Conservation (phyloP, 2,797 vertebrate species). For the Petrocephalus sullivani region DNA sequence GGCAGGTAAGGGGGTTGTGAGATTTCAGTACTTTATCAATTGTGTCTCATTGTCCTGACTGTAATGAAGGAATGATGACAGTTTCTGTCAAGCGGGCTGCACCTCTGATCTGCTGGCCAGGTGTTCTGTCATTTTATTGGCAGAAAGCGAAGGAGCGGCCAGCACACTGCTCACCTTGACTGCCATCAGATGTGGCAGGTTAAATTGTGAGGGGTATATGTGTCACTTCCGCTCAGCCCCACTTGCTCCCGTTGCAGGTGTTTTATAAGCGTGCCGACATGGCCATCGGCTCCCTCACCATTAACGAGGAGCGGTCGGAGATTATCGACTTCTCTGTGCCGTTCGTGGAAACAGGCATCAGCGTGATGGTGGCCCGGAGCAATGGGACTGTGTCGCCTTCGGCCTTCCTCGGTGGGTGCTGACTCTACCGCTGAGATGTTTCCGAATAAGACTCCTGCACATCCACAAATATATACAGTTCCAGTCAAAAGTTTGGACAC, state of each 20-base stretch:
- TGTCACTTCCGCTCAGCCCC: not conserved
- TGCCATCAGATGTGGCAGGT: not conserved
- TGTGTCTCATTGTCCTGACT: not conserved
- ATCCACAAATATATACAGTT: not conserved
- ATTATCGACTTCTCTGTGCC: conserved; percentile 97
- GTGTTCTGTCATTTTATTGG: not conserved
- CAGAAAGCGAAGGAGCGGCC: not conserved
- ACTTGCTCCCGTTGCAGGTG: conserved; percentile 62
- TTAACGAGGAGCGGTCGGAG: conserved; percentile 95
- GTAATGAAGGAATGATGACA: not conserved
- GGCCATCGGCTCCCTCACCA: conserved; percentile 97
- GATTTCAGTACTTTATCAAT: not conserved
- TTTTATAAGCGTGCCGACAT: conserved; percentile 92
- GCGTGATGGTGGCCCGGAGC: conserved; percentile 94
- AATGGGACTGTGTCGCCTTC: conserved; percentile 95
- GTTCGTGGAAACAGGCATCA: conserved; percentile 96
- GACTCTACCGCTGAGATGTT: not conserved
- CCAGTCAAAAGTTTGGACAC: not conserved
- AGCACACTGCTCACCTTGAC: not conserved
- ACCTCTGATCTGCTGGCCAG: not conserved
- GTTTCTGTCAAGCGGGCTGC: not conserved
- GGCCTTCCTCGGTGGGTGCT: conserved; percentile 82
- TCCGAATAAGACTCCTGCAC: not conserved
- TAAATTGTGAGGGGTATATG: not conserved
- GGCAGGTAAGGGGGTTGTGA: not conserved